Percentiles rank a stretch among this genome's conserved stretches.
phyloP scores from a whole-genome alignment of 1,140 invertebrate species.

The Pachyrhynchus sulphureomaculatus region DNA sequence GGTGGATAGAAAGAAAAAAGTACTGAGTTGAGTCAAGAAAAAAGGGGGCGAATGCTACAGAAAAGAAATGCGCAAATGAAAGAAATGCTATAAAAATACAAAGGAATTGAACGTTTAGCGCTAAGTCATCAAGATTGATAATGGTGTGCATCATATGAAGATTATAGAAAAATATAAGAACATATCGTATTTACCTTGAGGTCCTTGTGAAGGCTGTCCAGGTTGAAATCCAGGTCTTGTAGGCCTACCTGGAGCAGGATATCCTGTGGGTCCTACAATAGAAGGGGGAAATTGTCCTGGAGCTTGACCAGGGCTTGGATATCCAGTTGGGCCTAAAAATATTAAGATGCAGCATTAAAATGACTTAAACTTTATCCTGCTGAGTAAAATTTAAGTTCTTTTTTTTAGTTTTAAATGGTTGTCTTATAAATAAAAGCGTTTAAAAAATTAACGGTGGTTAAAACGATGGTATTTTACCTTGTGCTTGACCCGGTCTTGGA shows the following conservation, averaged over 20 bases:
- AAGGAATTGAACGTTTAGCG: too few relatives aligned
- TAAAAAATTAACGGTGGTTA: too few relatives aligned
- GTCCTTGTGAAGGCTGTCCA: not conserved
- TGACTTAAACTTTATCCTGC: not conserved
- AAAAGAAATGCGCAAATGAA: too few relatives aligned
- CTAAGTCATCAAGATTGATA: too few relatives aligned
- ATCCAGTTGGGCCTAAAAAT: not conserved
- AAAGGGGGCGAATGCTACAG: too few relatives aligned
- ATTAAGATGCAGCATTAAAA: not conserved
- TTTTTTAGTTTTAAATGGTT: too few relatives aligned
- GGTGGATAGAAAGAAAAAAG: too few relatives aligned
- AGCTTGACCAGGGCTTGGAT: constrained; percentile 5
- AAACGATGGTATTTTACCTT: not conserved
- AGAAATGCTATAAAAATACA: too few relatives aligned
- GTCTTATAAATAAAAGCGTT: not conserved
- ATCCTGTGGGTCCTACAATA: constrained; percentile 16
- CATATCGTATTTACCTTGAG: too few relatives aligned
- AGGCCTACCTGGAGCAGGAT: constrained; percentile 31
- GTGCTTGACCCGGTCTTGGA: constrained; percentile 12
- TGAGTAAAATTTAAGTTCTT: not conserved
- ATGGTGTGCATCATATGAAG: too few relatives aligned
- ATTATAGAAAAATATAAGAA: too few relatives aligned
- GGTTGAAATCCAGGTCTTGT: constrained; percentile 34
- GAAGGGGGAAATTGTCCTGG: not conserved
- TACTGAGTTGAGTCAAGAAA: too few relatives aligned